These are phyloP conservation scores for Patella depressa DNA, from an alignment of 2,888 invertebrate species.

Conservation along the genomic window DNA sequence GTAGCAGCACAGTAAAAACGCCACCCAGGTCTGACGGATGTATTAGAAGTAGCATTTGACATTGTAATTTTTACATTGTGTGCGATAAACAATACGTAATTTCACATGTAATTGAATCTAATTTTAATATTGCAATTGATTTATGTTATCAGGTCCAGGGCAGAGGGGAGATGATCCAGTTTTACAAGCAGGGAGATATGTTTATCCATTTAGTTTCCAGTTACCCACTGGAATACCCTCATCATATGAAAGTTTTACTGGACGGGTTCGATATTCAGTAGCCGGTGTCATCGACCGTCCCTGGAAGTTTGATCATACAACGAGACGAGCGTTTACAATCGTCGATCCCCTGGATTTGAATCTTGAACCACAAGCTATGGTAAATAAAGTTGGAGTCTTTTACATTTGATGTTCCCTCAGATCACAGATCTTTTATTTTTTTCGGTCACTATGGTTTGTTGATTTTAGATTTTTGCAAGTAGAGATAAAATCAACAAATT, in stretches of 20 bases:
- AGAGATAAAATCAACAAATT: no score
- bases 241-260: conserved; percentile 63
- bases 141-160: background rate
- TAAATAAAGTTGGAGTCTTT: conserved; percentile 20
- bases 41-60: no score
- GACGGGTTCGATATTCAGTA: conserved; percentile 83
- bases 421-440: no score
- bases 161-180: conserved; percentile 67
- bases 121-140: no score
- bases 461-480: no score
- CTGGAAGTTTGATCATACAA: conserved; percentile 86
- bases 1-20: no score
- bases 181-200: conserved; percentile 78
- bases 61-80: no score
- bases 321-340: conserved; percentile 85
- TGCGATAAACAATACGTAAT: no score
- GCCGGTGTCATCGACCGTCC: conserved; percentile 84
- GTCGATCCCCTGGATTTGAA: conserved; percentile 86
- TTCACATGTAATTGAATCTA: no score
- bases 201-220: conserved; percentile 85
- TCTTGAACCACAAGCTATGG: conserved; percentile 56
- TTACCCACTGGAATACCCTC: conserved; percentile 74
- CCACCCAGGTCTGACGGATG: no score
- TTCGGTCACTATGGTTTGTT: no score
- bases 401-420: no score